phyloP scores from a whole-genome alignment of 1,140 invertebrate species.

The Cardiocondyla obscurior region DNA sequence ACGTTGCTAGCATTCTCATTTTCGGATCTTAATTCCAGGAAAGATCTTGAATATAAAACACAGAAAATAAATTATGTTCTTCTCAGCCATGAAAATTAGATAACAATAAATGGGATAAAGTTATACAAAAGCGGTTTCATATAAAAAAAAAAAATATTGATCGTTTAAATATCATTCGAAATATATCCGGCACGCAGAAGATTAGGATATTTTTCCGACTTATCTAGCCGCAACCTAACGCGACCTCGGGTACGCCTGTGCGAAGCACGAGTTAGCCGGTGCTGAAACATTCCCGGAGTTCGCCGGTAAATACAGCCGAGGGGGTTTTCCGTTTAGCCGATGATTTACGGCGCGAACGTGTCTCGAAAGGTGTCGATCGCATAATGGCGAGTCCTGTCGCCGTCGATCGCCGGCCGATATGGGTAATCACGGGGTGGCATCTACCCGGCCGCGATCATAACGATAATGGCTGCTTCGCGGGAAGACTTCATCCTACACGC shows the following conservation, averaged over 20 bases:
- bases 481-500: slow-evolving; percentile 78
- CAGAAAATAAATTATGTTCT: not conserved
- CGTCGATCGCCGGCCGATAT: slow-evolving; percentile 80
- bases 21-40: not conserved
- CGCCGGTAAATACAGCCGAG: slow-evolving; percentile 69
- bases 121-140: too few relatives aligned
- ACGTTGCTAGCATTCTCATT: not conserved
- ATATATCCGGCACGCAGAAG: not conserved
- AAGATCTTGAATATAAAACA: not conserved
- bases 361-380: slow-evolving; percentile 81
- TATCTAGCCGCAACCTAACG: not conserved
- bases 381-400: slow-evolving; percentile 80
- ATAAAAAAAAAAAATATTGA: not conserved
- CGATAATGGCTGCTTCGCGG: slow-evolving; percentile 77
- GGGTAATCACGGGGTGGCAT: slow-evolving; percentile 80
- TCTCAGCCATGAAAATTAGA: not conserved
- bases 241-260: slow-evolving; percentile 11
- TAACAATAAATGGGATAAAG: too few relatives aligned
- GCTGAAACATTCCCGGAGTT: slow-evolving; percentile 54
- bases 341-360: slow-evolving; percentile 80
- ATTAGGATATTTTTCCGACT: not conserved
- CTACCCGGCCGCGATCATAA: slow-evolving; percentile 78
- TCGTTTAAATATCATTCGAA: not conserved
- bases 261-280: slow-evolving; percentile 38
- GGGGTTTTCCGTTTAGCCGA: slow-evolving; percentile 77